Evolutionary conservation across 1,140 invertebrate genomes (phyloP).

Genomic region (Drosophila nikananu): DNA sequence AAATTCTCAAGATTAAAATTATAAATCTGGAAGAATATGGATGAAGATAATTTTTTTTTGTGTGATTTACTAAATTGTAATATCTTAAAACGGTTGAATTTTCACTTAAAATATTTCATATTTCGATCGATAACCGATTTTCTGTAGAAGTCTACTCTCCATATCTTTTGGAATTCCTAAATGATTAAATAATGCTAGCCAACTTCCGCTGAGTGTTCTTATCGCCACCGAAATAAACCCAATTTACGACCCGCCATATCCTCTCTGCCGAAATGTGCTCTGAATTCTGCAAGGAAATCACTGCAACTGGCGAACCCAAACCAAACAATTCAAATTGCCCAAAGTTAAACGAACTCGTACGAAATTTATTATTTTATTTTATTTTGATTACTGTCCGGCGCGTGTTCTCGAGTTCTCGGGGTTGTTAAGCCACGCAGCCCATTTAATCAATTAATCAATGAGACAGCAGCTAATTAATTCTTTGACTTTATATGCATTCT

Average conservation of each 20-base stretch:
- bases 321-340: slow-evolving; percentile 13
- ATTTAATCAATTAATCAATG: slow-evolving; percentile 70
- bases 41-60: no score
- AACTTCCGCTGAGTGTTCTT: slow-evolving; percentile 20
- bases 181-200: not conserved
- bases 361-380: slow-evolving; percentile 37
- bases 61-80: not conserved
- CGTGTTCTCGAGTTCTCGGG: slow-evolving; percentile 23
- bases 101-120: not conserved
- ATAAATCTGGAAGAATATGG: no score
- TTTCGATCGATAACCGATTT: not conserved
- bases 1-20: no score
- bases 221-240: slow-evolving; percentile 27
- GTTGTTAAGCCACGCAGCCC: slow-evolving; percentile 32
- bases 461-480: slow-evolving; percentile 62
- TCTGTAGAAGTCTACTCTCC: not conserved
- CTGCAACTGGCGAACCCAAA: slow-evolving; percentile 11
- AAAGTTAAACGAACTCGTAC: slow-evolving; percentile 66
- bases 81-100: not conserved
- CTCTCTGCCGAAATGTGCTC: slow-evolving; percentile 16
- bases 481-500: slow-evolving; percentile 37
- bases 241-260: slow-evolving; percentile 30
- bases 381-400: slow-evolving; percentile 30
- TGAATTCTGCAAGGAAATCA: slow-evolving; percentile 13
- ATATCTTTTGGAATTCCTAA: slow-evolving; percentile 1